Evolutionary conservation across 1,140 invertebrate species (phyloP).

Genomic region (Schlechtendalia chinensis): DNA sequence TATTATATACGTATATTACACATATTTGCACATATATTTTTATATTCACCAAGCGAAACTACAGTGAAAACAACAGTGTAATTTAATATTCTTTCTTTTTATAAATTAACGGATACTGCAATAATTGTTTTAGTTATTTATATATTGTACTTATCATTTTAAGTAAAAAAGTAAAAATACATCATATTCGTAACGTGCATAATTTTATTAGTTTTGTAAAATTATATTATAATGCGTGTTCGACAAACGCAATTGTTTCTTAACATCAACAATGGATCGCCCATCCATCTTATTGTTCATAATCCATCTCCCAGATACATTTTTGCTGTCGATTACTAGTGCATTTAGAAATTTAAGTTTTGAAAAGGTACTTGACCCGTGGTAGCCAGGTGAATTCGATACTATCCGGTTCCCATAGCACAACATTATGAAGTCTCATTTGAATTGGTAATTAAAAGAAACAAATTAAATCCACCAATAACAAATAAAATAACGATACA

Average conservation of each 20-base stretch:
- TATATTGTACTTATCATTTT: no score
- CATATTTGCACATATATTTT: no score
- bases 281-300: not conserved
- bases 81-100: not conserved
- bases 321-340: not conserved
- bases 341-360: not conserved
- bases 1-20: no score
- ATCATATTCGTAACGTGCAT: no score
- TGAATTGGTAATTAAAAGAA: constrained; percentile 34
- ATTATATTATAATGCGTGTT: no score
- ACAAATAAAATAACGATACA: constrained; percentile 27
- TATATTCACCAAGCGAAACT: no score
- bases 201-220: no score
- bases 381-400: constrained; percentile 28
- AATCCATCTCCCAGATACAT: not conserved
- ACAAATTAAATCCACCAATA: constrained; percentile 20
- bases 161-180: not conserved
- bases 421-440: constrained; percentile 24
- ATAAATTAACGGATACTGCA: not conserved
- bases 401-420: constrained; percentile 28
- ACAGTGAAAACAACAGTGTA: not conserved
- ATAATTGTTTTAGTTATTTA: not conserved
- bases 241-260: no score
- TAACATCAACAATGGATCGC: not conserved
- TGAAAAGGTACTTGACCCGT: constrained; percentile 24